phyloP scores from a whole-genome alignment of 2,888 invertebrate genomes.

The Ariolimax columbianus region DNA sequence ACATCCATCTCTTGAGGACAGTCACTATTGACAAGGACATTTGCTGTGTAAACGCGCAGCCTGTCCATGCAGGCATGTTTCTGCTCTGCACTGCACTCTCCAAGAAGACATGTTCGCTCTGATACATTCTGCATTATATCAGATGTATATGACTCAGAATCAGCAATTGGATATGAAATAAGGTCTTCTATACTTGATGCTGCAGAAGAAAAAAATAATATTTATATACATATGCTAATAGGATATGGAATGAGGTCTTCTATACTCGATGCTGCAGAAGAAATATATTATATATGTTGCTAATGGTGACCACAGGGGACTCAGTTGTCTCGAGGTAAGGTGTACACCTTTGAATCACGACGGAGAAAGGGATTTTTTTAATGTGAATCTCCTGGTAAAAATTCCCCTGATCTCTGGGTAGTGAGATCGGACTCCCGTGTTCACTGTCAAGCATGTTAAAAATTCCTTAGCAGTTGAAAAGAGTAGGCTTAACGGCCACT shows the following conservation, averaged over 20 bases:
- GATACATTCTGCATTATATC: conserved; percentile 48
- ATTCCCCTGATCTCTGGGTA: too few relatives aligned
- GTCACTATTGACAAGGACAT: conserved; percentile 36
- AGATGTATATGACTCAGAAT: not conserved
- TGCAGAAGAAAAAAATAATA: conserved; percentile 14
- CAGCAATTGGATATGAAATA: conserved; percentile 58
- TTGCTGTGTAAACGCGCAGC: conserved; percentile 63
- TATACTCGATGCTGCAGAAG: conserved; percentile 55
- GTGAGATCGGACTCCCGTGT: too few relatives aligned
- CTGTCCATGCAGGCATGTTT: conserved; percentile 65
- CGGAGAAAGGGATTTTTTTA: too few relatives aligned
- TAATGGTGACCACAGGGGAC: too few relatives aligned
- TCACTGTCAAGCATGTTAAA: too few relatives aligned
- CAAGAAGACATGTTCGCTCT: conserved; percentile 63
- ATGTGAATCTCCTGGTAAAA: too few relatives aligned
- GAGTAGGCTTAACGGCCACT: too few relatives aligned
- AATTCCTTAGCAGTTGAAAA: too few relatives aligned
- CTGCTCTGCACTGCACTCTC: conserved; percentile 65
- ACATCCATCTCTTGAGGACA: conserved; percentile 52
- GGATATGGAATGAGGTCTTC: conserved; percentile 70
- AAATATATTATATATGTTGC: not conserved
- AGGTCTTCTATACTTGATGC: conserved; percentile 68
- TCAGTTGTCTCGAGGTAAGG: too few relatives aligned
- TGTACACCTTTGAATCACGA: too few relatives aligned
- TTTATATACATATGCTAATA: not conserved